Base-by-base conservation (phyloP, 2,888 invertebrate species). In the Piscicola geometra region DNA sequence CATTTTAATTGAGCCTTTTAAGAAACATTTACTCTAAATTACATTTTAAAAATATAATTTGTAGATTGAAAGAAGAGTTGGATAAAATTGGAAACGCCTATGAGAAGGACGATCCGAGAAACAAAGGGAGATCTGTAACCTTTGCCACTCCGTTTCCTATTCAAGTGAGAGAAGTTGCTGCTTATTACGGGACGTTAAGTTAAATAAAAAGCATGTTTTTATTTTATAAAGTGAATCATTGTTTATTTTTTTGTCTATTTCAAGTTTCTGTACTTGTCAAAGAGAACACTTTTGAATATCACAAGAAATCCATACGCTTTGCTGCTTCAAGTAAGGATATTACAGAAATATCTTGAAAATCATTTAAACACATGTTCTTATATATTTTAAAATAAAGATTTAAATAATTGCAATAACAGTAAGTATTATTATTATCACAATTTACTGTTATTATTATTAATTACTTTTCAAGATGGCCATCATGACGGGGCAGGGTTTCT, bases 271-370 rank as follows among this genome's bases (percentile, higher is more conserved):
- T 74, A 74, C 41, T 30, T 74, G 12, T 74, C 60, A 66, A 25
- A 60, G 25, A 56, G 74, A 74, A 35, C 74, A 15, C 18, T 74
- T 15, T 36, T 66, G 74, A 74, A 74, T 28, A 74, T 66, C 66
- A 36, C 56, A 12, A 32, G 74, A 66, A 74, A 74, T 33, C 74
- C 74, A 12, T 33, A 32, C 5, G 18, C 74, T 1, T 66, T 60
- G 28, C 18, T 74, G 30, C 56, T 74, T 21, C 74, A 74, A 56
- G 74, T 74, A 33, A 32, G 33, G 12, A 15, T 9, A 47, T 25
- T 25, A 71, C 12, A n/a, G n/a, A n/a, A n/a, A n/a, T n/a, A n/a
- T n/a, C n/a, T n/a, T n/a, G n/a, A n/a, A n/a, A n/a, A n/a, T n/a
- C n/a, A n/a, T n/a, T n/a, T n/a, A n/a, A n/a, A n/a, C n/a, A n/a